Evolutionary conservation across 1,140 invertebrate genomes (phyloP).

Genomic region (Stegodyphus mimosarum): DNA sequence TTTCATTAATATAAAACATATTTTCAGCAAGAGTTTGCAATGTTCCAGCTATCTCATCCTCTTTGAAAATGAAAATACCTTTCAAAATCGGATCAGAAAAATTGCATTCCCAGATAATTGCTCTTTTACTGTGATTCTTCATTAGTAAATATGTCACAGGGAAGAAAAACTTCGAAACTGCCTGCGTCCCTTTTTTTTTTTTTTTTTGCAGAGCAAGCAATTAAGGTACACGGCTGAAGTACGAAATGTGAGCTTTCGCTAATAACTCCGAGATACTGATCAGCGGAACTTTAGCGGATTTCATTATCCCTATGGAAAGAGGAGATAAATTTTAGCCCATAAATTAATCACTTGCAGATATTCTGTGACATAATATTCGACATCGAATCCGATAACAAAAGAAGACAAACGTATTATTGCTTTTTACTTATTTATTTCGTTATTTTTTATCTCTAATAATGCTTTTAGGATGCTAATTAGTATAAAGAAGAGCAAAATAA

Average conservation of each 20-base stretch:
- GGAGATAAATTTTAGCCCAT: slow-evolving; percentile 32
- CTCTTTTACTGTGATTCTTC: too few species aligned
- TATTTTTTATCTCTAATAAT: slow-evolving; percentile 12
- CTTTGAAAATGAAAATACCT: too few species aligned
- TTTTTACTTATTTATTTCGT: slow-evolving; percentile 17
- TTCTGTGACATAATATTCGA: slow-evolving; percentile 15
- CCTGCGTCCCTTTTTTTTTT: not conserved
- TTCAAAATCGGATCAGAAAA: too few species aligned
- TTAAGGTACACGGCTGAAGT: slow-evolving; percentile 22
- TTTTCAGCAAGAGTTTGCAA: too few species aligned
- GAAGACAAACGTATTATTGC: slow-evolving; percentile 3
- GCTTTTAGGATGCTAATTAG: slow-evolving; percentile 25
- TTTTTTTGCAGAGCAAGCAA: slow-evolving; percentile 1
- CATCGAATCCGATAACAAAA: slow-evolving; percentile 25
- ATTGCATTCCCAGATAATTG: too few species aligned
- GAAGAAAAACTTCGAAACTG: not conserved
- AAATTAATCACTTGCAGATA: slow-evolving; percentile 27
- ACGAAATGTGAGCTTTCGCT: not conserved
- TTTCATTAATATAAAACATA: too few species aligned
- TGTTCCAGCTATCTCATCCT: too few species aligned
- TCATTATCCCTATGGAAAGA: slow-evolving; percentile 23
- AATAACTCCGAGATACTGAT: slow-evolving; percentile 31
- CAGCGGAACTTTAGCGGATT: slow-evolving; percentile 30
- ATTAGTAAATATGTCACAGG: too few species aligned
- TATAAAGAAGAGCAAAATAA: not conserved